Conservation (phyloP, 1,140 invertebrate genomes). For the Nephila pilipes region DNA sequence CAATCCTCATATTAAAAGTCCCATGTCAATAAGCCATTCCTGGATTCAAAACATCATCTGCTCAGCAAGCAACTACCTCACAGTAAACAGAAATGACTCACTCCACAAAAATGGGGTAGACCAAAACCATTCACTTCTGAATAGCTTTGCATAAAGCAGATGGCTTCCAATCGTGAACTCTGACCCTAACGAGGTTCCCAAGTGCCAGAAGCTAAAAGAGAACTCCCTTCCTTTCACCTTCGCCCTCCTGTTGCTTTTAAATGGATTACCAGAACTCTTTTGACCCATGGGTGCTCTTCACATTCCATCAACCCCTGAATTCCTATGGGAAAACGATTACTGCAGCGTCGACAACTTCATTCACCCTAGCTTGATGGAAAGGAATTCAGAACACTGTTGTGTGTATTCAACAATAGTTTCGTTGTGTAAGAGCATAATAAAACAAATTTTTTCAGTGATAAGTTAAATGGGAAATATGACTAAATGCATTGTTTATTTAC, state of each 20-base stretch:
- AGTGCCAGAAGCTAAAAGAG: not conserved
- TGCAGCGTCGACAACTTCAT: not conserved
- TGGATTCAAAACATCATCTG: too few relatives aligned
- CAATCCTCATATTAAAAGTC: too few relatives aligned
- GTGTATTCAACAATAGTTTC: too few relatives aligned
- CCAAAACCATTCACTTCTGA: not conserved
- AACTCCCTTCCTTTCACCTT: not conserved
- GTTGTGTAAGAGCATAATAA: too few relatives aligned
- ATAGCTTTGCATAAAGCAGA: not conserved
- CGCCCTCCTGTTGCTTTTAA: not conserved
- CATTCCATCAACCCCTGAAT: not conserved
- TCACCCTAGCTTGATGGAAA: too few relatives aligned
- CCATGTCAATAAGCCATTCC: too few relatives aligned
- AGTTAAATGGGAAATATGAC: too few relatives aligned
- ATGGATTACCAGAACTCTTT: not conserved
- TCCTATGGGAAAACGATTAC: not conserved
- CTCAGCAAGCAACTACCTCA: too few relatives aligned
- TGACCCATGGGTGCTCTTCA: not conserved
- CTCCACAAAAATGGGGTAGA: not conserved
- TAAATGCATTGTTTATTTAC: too few relatives aligned
- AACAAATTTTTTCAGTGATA: too few relatives aligned
- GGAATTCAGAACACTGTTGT: too few relatives aligned
- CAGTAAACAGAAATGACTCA: not conserved
- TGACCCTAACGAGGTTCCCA: not conserved
- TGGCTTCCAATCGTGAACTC: not conserved